Evolutionary conservation across 2,113 vertebrate species (phyloP), one percentile per base, ranked within the genome.

Genomic region (Saimiri boliviensis): DNA sequence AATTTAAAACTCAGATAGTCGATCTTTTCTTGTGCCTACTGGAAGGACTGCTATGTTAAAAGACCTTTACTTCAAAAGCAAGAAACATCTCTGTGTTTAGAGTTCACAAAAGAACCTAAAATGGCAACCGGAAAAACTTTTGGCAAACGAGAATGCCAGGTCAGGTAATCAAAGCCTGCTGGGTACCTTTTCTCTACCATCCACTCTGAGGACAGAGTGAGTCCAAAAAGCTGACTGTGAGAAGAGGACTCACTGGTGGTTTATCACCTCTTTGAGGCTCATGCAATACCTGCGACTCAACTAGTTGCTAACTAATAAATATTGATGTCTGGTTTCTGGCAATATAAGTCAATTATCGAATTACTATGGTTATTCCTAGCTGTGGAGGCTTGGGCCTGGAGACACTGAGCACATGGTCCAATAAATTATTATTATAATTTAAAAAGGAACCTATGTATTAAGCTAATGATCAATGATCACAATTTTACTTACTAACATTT

Each of bases 21-120:
- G 35, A 74, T 91, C 79, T 93, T 54, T 89, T 91, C 47, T 88
- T 74, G 45, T 68, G 30, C 35, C 93, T 88, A 40, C 79, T 86
- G 47, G 86, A 96, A 96, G 47, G 42, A 47, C 17, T 37, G 9
- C 23, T 95, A 56, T 68, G 40, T 68, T 97, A 93, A 88, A 93
- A 96, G 85, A 91, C 21, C 35, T 95, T 94, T 83, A 68, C 70
- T 89, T 86, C 16, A 93, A 86, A 95, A 88, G 56, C 66, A 91
- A 95, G 49, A 95, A 95, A 77, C n/a, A 76, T 77, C 80, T 11
- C 42, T 83, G 2, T 80, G 60, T 80, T 92, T 80, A 86, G 45
- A 82, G 93, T 91, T 93, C 54, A 94, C 45, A 89, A 56, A 23
- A 9, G 54, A 96, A 52, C 52, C 49, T 35, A 82, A 76, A 80